phyloP scores from a whole-genome alignment of 2,888 invertebrate species.

The Dryocosmus kuriphilus region DNA sequence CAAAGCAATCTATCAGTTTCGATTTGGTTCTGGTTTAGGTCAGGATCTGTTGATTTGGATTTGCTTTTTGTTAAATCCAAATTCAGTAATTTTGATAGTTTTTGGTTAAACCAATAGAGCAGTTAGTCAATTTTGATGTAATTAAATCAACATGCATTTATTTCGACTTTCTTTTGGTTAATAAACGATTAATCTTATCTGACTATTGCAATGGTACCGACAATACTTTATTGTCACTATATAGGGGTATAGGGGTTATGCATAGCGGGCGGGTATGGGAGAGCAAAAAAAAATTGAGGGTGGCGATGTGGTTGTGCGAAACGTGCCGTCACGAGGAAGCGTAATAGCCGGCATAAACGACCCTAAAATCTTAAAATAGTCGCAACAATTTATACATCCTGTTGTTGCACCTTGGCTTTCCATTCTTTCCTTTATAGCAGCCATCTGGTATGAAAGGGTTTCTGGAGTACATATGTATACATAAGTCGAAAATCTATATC shows the following conservation, averaged over 20 bases:
- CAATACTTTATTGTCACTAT: not conserved
- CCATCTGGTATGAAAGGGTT: constrained; percentile 51
- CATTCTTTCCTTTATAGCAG: constrained; percentile 50
- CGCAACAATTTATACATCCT: constrained; percentile 76
- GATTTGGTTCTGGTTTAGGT: no score
- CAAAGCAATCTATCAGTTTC: no score
- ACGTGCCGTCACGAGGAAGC: constrained; percentile 54
- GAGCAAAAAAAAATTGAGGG: constrained; percentile 54
- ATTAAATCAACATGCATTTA: no score
- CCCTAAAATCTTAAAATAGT: constrained; percentile 75
- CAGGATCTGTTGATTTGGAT: no score
- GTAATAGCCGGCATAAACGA: constrained; percentile 73
- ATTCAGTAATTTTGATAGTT: no score
- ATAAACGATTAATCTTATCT: no score
- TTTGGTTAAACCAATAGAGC: no score
- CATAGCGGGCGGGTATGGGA: constrained; percentile 59
- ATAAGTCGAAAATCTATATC: constrained; percentile 49
- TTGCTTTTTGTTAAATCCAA: no score
- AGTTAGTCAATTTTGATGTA: no score
- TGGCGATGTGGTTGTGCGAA: constrained; percentile 59
- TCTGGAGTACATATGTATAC: constrained; percentile 53
- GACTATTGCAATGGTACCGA: not conserved
- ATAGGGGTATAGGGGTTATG: constrained; percentile 49
- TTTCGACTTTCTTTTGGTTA: no score
- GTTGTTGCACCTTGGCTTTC: constrained; percentile 69